phyloP scores from a whole-genome alignment of 53 echinoderm and acorn worm genomes.

The Echinometra lucunter region DNA sequence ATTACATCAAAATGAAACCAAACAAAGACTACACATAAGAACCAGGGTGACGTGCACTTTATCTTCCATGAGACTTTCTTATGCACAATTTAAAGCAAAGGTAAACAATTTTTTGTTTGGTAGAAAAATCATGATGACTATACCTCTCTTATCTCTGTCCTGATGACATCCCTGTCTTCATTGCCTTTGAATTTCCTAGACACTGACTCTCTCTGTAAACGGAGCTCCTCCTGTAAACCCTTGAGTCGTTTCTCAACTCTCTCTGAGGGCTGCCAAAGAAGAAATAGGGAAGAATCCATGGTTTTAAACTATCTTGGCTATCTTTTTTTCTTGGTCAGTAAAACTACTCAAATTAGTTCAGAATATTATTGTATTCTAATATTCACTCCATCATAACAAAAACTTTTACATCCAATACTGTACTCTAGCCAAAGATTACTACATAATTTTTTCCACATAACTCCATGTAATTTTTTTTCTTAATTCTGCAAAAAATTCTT shows the following conservation, averaged over 20 bases:
- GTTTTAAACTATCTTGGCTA: too few species aligned
- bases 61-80: too few species aligned
- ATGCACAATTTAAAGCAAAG: too few species aligned
- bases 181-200: slow-evolving; percentile 33
- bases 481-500: background rate
- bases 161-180: slow-evolving; percentile 31
- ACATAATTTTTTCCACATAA: background rate
- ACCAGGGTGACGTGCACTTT: too few species aligned
- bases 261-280: slow-evolving; percentile 76
- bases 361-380: background rate
- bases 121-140: background rate
- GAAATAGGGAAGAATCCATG: background rate
- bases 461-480: background rate
- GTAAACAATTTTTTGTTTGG: too few species aligned
- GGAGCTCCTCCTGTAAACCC: slow-evolving; percentile 89
- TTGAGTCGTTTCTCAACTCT: slow-evolving; percentile 87
- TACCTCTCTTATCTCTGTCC: slow-evolving; percentile 83
- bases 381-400: background rate
- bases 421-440: background rate
- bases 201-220: slow-evolving; percentile 76
- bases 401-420: background rate
- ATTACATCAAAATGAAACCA: too few species aligned
- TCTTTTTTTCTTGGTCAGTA: too few species aligned
- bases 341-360: too few species aligned
- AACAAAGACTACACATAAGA: too few species aligned